Evolutionary conservation across 1,140 invertebrate species (phyloP), one percentile per base, ranked within the genome.

Genomic region (Zophobas morio): DNA sequence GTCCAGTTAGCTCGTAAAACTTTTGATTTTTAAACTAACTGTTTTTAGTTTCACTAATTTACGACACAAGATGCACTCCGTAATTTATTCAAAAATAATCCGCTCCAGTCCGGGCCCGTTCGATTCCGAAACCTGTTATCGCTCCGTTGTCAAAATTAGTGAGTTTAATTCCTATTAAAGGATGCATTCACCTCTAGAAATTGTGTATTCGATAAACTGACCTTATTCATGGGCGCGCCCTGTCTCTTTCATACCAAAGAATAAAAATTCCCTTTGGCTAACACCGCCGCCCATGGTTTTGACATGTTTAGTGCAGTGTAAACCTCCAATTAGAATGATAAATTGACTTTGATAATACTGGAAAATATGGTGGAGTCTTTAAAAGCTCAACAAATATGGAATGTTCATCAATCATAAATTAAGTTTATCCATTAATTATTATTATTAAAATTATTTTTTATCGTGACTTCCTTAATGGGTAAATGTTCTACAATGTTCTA

Each of bases 311-410:
- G 36, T 35, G 20, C 56, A n/a, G 34, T 39, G 5, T 4, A 60
- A 37, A 60, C 56, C 56, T 60, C 56, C 56, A 60, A 60, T 60
- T 60, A 60, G 34, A 57, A 57, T 57, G 54, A 57, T 57, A 57
- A 57, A 57, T 57, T 57, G 34, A 57, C 2, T 2, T 20, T 20
- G 35, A 34, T 32, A 34, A 32, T n/a, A 54, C 32, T 54, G 20
- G 3, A 46, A 54, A 1, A 32, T 54, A 54, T 54, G 33, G 53
- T 20, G 20, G 20, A 20, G 20, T 20, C 20, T 20, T 20, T 20
- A 20, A 20, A 20, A 20, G 20, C 20, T 1, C 35, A 54, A 34
- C 35, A 34, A 20, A 53, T 54, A 34, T 54, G 35, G 53, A 34
- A 54, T 34, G 35, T 34, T 54, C 53, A 54, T 54, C 35, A 54